phyloP scores from a whole-genome alignment of 2,113 vertebrate species.

The Lophotis ruficrista region DNA sequence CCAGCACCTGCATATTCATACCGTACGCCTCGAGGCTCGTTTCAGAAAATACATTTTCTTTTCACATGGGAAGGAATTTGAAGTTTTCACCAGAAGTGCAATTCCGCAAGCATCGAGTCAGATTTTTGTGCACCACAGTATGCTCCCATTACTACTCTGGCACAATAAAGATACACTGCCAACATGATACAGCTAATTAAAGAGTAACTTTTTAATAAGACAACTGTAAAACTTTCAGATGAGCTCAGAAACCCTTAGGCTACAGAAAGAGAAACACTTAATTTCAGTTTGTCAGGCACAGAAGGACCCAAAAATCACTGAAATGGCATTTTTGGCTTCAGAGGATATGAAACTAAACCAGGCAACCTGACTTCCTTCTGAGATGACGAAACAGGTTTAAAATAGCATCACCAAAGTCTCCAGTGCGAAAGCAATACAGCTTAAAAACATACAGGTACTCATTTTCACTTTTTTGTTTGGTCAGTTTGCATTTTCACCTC shows the following conservation, averaged over 20 bases:
- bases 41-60: not conserved
- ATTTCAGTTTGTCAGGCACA: not conserved
- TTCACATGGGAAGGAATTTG: not conserved
- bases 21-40: not conserved
- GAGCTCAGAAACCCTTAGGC: not conserved
- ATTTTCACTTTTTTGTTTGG: not conserved
- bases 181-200: not conserved
- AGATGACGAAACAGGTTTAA: not conserved
- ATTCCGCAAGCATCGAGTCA: not conserved
- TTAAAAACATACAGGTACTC: not conserved
- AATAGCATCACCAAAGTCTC: not conserved
- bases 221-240: not conserved
- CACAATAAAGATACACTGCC: not conserved
- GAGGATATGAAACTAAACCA: not conserved
- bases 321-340: not conserved
- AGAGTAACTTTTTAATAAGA: not conserved
- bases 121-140: not conserved
- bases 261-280: not conserved
- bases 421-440: not conserved
- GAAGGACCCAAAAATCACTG: not conserved
- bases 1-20: rapidly evolving
- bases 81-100: not conserved
- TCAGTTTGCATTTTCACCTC: not conserved
- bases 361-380: not conserved
- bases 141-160: not conserved